These are phyloP conservation scores for Campylorhamphus procurvoides DNA, from an alignment of 2,113 vertebrate species.

Conservation along the genomic window DNA sequence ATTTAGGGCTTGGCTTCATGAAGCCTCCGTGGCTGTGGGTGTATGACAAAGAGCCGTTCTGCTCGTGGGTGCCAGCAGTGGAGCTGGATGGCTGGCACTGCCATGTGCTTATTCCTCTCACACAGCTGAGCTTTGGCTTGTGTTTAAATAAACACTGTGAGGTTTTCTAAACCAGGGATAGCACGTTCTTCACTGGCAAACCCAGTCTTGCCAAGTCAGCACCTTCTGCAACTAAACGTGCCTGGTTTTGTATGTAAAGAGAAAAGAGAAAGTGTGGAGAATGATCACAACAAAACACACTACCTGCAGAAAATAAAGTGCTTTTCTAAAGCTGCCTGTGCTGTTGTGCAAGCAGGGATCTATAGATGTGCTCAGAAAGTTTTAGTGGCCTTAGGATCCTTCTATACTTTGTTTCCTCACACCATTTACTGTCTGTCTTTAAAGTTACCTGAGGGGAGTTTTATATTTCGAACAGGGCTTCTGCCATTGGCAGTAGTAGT, in stretches of 20 bases:
- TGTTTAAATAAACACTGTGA: neutral
- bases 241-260: neutral
- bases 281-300: neutral
- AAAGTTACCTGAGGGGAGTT: neutral
- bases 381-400: neutral
- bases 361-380: neutral
- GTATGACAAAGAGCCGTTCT: neutral
- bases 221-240: neutral
- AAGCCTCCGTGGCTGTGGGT: neutral
- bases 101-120: neutral
- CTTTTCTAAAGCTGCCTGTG: neutral
- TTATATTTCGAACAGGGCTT: neutral
- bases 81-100: neutral
- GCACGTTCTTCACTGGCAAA: neutral
- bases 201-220: neutral
- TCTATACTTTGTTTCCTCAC: neutral
- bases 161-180: neutral
- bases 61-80: neutral
- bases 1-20: neutral
- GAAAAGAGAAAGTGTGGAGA: neutral
- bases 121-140: neutral
- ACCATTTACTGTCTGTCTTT: neutral
- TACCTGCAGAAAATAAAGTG: neutral
- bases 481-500: neutral
- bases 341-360: rapidly evolving